Base-by-base conservation (phyloP, 2,888 invertebrate species). In the Cenopis cana region DNA sequence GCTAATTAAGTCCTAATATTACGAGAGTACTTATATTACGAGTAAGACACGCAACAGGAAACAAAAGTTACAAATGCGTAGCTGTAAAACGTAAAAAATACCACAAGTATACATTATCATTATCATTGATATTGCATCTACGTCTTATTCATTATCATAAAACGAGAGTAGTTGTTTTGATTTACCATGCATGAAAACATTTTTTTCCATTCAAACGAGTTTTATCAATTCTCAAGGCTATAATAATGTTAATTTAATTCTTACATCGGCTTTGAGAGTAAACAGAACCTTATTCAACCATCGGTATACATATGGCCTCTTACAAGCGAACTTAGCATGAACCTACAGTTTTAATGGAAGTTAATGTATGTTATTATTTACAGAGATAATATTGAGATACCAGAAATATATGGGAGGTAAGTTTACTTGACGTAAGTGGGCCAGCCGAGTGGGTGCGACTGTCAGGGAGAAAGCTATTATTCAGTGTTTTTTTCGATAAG, bases 281-380 rank as follows among this genome's bases (percentile, higher is more conserved):
- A 62, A 69, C 46, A 55, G 55, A 52, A 18, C 54, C 57, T 67
- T 57, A 64, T 61, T 55, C 52, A 29, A 52, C 46, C 29, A 52
- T 64, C 50, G 29, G 52, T 52, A 20, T 11, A 54, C 36, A 64
- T 38, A 36, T 33, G 29, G 18, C 20, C 14, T 54, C 62, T 36
- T 12, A 52, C 52, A 18, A 12, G 9, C 20, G 10, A 54, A 52
- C 36, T 62, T 62, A 62, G 62, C 29, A 29, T 49, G 29, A 50
- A 20, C 36, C 52, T 36, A 62, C 50, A 62, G 62, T 62, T 52
- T 62, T 69, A 65, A 69, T 69, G 62, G 46, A 46, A 14, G 41
- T 50, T 64, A 69, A 64, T 64, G 69, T 57, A 50, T 67, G 61
- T 67, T 71, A 71, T 71, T 70, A 67, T 71, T 71, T 71, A 71